These are phyloP conservation scores for Pseudopodoces humilis DNA, from an alignment of 2,113 vertebrate species.

Conservation along the genomic window DNA sequence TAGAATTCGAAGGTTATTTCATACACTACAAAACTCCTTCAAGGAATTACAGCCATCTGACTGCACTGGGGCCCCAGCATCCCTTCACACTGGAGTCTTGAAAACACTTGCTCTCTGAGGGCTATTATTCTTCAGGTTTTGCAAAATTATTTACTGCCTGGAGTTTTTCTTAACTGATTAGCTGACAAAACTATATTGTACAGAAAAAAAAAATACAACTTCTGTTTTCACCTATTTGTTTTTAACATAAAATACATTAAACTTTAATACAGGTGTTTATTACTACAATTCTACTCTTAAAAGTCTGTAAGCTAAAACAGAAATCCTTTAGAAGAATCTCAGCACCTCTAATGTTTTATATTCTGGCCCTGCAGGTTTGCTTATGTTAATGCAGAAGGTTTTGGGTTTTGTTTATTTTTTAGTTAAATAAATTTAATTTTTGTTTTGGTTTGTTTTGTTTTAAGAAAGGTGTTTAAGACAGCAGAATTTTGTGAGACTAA, in stretches of 20 bases:
- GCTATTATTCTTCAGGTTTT: not conserved
- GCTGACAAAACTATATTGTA: not conserved
- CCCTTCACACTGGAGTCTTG: not conserved
- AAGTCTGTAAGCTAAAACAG: not conserved
- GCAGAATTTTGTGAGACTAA: not conserved
- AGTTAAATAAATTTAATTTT: not conserved
- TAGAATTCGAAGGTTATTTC: not conserved
- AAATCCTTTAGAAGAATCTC: not conserved
- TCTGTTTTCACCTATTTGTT: not conserved
- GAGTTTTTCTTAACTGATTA: not conserved
- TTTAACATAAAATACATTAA: not conserved
- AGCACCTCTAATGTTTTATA: not conserved
- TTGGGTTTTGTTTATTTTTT: accelerated
- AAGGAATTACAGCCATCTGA: not conserved
- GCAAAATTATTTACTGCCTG: not conserved
- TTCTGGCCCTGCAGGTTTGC: not conserved
- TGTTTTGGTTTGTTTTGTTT: not conserved
- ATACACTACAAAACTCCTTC: not conserved
- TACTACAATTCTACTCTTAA: not conserved
- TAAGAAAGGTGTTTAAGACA: not conserved
- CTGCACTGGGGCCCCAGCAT: not conserved
- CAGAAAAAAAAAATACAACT: not conserved
- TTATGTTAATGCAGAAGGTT: not conserved
- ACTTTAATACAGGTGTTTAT: not conserved
- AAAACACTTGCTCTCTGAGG: not conserved